Evolutionary conservation across 2,797 vertebrate genomes (phyloP), one percentile per base, ranked within the genome.

Genomic region (Gallinago stenura): DNA sequence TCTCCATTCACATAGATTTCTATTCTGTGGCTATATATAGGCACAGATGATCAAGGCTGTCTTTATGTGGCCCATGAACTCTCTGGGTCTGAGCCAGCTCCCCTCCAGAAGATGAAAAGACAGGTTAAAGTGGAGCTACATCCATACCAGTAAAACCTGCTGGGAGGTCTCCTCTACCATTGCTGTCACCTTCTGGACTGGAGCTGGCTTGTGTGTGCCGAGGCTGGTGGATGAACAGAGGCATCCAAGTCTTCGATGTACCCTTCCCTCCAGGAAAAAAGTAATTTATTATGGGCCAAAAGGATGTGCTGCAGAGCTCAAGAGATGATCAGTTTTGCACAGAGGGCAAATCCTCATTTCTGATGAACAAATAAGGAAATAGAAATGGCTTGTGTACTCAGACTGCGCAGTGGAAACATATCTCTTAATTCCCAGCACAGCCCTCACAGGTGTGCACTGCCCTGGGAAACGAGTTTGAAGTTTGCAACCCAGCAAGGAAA

Each of bases 361-460:
- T 83, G 43, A 54, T 1, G 18, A 69, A 50, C 7, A 20, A 83
- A 41, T 24, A 76, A 79, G 56, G 70, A 84, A 72, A 82, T 1
- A 72, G 46, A 69, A 88, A 72, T 19, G 7, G 9, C 9, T 79
- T 62, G 21, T 6, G 0, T 31, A 45, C 4, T 17, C 61, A 65
- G 16, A n/a, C 31, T 30, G 15, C 0, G 0, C 37, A 51, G 37
- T 37, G 60, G 50, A 62, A 85, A 37, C 22, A 28, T 2, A 11
- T 56, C 54, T 48, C 5, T 2, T 18, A 57, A 54, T 20, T 84
- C n/a, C 45, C 83, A 69, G n/a, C 0, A 3, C 21, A 58, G 43
- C n/a, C 41, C 43, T 84, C 0, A 0, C 48, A 76, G 39, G 24
- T 0, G 0, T 37, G 25, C 28, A 7, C 4, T 61, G 25, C 28